Percentiles rank a stretch among this genome's conserved stretches.
Conservation (phyloP, 2,797 vertebrate species). For the Cetoscarus ocellatus region DNA sequence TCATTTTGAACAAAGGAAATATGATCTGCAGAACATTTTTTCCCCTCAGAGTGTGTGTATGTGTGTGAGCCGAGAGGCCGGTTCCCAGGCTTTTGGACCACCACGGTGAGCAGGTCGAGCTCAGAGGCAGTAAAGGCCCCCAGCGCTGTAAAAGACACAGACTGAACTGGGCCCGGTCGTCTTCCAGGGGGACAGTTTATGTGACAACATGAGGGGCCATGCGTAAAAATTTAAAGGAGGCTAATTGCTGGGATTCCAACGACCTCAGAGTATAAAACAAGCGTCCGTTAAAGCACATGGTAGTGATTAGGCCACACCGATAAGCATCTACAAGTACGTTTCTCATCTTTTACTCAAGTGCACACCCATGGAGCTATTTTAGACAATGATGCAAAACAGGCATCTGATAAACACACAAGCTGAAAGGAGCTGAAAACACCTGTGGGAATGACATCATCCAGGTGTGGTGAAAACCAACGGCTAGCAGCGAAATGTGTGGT, state of each 20-base stretch:
- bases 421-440: constrained; percentile 48
- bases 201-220: constrained; percentile 75
- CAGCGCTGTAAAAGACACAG: constrained; percentile 59
- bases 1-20: constrained; percentile 69
- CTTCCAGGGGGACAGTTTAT: constrained; percentile 76
- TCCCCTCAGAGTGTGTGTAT: constrained; percentile 23
- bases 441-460: constrained; percentile 56
- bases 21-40: constrained; percentile 50
- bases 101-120: constrained; percentile 52
- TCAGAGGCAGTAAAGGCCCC: constrained; percentile 64
- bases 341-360: constrained; percentile 27
- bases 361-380: constrained; percentile 43
- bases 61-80: constrained; percentile 37
- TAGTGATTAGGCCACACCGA: constrained; percentile 85
- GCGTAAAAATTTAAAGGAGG: constrained; percentile 81
- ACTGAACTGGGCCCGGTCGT: constrained; percentile 63
- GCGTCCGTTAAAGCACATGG: constrained; percentile 84
- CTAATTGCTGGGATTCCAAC: constrained; percentile 86
- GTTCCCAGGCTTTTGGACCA: constrained; percentile 72
- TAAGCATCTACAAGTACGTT: constrained; percentile 79
- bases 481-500: constrained; percentile 8
- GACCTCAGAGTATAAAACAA: constrained; percentile 82
- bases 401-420: constrained; percentile 26
- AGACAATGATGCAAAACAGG: constrained; percentile 49
- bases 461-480: constrained; percentile 44